Conservation (phyloP, 2,888 invertebrate genomes). For the Pheosia gnoma region DNA sequence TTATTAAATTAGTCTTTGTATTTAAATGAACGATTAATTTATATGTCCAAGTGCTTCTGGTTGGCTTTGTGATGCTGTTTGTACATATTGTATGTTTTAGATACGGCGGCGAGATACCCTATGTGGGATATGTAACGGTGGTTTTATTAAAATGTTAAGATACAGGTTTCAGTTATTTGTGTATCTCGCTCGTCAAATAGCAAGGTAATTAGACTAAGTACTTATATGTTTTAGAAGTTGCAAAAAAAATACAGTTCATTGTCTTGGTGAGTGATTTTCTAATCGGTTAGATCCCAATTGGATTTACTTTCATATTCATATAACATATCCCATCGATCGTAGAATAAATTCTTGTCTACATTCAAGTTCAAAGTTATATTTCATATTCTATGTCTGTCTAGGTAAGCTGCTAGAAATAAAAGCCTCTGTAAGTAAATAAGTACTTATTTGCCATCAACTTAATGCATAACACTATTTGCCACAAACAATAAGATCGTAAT, state of each 20-base stretch:
- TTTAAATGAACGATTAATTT: constrained; percentile 82
- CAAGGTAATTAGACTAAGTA: no score
- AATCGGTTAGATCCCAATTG: no score
- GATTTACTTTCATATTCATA: no score
- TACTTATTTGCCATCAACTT: constrained; percentile 21
- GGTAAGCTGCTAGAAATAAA: no score
- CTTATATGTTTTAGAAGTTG: no score
- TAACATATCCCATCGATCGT: no score
- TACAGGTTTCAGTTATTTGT: not conserved
- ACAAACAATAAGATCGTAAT: constrained; percentile 43
- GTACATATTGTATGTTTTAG: constrained; percentile 7
- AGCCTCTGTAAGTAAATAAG: no score
- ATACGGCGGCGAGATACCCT: not conserved
- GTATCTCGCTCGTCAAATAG: not conserved
- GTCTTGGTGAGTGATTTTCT: no score
- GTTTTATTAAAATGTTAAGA: not conserved
- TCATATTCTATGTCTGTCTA: no score
- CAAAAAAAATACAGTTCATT: no score
- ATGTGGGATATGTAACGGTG: constrained; percentile 1
- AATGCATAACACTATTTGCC: constrained; percentile 2
- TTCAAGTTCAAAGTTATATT: no score
- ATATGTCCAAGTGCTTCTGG: constrained; percentile 57
- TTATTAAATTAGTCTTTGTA: constrained; percentile 84
- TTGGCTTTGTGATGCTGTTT: constrained; percentile 27
- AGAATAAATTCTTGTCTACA: no score